Base-by-base conservation (phyloP, 1,140 invertebrate genomes). In the Drosophila bipectinata region DNA sequence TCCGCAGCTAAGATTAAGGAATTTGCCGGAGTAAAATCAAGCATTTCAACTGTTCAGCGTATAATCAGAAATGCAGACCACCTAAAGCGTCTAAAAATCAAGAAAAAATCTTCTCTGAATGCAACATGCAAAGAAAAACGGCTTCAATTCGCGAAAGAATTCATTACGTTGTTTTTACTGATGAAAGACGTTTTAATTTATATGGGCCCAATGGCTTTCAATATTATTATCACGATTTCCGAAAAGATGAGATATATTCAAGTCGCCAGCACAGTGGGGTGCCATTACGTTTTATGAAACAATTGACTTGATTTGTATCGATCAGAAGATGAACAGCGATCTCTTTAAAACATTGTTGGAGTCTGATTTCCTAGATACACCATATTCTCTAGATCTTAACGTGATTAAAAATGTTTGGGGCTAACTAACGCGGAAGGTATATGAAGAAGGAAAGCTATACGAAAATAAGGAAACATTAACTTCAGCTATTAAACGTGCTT, bases 281-380 rank as follows among this genome's bases (percentile, higher is more conserved):
- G 55, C 55, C 41, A 55, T 72, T 9, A 58, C 60, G 21, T 59
- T 56, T 56, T 71, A 71, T 57, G 57, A 54, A 48, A 67, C 63
- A 53, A 61, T 68, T 51, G 49, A 63, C 26, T 61, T 68, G 14
- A 57, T 61, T 61, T 58, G 26, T 54, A 59, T 57, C 14, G 47
- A 60, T 59, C 15, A 55, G 30, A 67, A 74, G 18, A 53, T 62
- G 10, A 69, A 62, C 49, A 64, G 32, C 14, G 48, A 48, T 51
- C 52, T 34, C 30, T 61, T 68, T 54, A 58, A 69, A 68, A 34
- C 30, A 59, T 49, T 49, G 18, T 48, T 59, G 15, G 15, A 53
- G 24, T 59, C 57, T 5, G 21, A 52, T 60, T 60, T 52, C 10
- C 14, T 18, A 18, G 18, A 18, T 18, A 18, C 18, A 18, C 18